Evolutionary conservation across 2,113 vertebrate genomes (phyloP), one percentile per base, ranked within the genome.

Genomic region (Gila orcuttii): DNA sequence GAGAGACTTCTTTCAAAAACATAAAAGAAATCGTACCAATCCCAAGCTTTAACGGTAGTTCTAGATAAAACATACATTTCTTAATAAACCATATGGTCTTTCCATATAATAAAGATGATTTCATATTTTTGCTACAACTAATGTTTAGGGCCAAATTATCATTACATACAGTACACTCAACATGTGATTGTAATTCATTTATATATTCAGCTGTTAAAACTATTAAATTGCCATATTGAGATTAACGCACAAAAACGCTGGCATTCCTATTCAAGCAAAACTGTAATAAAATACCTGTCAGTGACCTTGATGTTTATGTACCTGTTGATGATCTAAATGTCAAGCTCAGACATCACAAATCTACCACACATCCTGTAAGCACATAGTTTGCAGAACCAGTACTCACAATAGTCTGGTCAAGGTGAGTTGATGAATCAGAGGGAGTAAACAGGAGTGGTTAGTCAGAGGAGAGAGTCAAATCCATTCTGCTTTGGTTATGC

Each of bases 401-500:
- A 92, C 92, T 93, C 73, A 93, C 92, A 85, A 92, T 93, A 73
- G 71, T 87, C 91, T 91, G 88, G 25, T 17, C 1, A 80, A 62
- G 83, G 45, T 64, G 50, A 66, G 87, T 77, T n/a, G 83, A 75
- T 83, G 79, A 86, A 31, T 23, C 52, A 36, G 82, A 88, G 74
- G 84, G 59, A 88, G 74, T 88, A 80, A 90, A 91, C 68, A 88
- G 45, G 78, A 15, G 52, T 52, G 71, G 80, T 92, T 89, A 91
- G 84, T 36, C 71, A 85, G 3, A n/a, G 55, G 78, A 42, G 15
- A 83, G 1, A 57, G 50, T 78, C 31, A 59, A 59, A 78, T 57
- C 52, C 31, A 78, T 59, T 77, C 19, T 78, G 76, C 76, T 59
- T 57, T 21, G 19, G 9, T 78, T 57, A 8, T 79, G 33, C 31